Percentiles rank a stretch among this genome's conserved stretches.
phyloP scores from a whole-genome alignment of 1,140 invertebrate species.

The Drosophila pachea region DNA sequence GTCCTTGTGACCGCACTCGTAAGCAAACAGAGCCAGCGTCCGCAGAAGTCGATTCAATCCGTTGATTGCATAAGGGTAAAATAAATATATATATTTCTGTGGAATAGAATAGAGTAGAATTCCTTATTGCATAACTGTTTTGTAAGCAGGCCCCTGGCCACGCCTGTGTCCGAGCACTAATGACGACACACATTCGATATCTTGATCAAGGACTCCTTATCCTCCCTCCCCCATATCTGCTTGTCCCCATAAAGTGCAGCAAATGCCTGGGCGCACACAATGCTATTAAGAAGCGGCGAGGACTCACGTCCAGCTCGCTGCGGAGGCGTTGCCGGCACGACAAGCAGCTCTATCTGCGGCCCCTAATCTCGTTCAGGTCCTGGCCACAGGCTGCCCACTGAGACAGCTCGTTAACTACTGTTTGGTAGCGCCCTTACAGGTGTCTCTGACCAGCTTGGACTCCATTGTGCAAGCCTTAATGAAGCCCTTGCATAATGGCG shows the following conservation, averaged over 20 bases:
- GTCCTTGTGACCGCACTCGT: slow-evolving; percentile 18
- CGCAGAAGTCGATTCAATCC: neutral
- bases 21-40: slow-evolving; percentile 2
- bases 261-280: slow-evolving; percentile 70
- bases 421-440: no score
- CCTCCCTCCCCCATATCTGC: slow-evolving; percentile 13
- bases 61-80: slow-evolving; percentile 8
- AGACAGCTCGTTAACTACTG: no score
- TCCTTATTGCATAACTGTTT: slow-evolving; percentile 66
- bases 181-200: slow-evolving; percentile 76
- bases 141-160: slow-evolving; percentile 62
- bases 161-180: slow-evolving; percentile 54
- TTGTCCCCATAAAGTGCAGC: slow-evolving; percentile 73
- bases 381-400: no score
- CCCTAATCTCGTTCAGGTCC: no score
- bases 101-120: slow-evolving; percentile 46
- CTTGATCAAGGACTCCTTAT: slow-evolving; percentile 52
- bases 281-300: slow-evolving; percentile 55
- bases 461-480: no score
- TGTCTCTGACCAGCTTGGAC: no score
- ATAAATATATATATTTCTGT: neutral
- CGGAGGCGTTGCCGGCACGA: slow-evolving; percentile 19
- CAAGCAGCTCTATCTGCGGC: slow-evolving; percentile 40
- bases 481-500: no score
- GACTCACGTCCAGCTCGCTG: slow-evolving; percentile 8